phyloP scores from a whole-genome alignment of 2,888 invertebrate species.

The Serrognathus titanus region DNA sequence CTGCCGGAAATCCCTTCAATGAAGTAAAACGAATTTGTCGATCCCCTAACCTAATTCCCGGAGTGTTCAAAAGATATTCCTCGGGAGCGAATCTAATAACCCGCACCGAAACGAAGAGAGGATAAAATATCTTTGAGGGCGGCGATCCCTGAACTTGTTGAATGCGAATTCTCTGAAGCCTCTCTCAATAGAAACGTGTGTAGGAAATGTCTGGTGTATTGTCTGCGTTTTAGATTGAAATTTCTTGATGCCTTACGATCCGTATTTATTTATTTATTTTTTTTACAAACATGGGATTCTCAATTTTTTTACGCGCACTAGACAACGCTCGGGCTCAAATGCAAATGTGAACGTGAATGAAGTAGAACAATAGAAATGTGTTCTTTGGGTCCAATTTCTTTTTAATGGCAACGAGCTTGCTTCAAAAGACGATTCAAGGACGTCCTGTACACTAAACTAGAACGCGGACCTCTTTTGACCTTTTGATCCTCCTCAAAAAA shows the following conservation, averaged over 20 bases:
- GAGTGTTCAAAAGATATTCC: slow-evolving; percentile 27
- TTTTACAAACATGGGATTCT: not conserved
- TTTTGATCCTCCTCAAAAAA: no score
- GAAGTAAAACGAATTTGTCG: slow-evolving; percentile 25
- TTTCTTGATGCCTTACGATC: not conserved
- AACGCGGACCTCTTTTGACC: no score
- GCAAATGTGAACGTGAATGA: no score
- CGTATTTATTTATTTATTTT: not conserved
- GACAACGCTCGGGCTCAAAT: no score
- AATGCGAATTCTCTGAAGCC: slow-evolving; percentile 18
- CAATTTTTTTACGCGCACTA: not conserved
- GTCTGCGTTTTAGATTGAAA: not conserved
- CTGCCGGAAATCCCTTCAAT: slow-evolving; percentile 22
- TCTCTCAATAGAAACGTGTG: not conserved
- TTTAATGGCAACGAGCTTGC: no score
- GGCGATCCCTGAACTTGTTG: slow-evolving; percentile 22
- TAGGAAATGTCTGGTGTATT: not conserved
- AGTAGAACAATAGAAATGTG: no score
- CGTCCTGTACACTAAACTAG: no score
- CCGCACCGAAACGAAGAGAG: slow-evolving; percentile 20
- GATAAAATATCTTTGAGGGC: slow-evolving; percentile 26
- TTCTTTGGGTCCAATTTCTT: no score
- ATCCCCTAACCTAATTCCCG: slow-evolving; percentile 28
- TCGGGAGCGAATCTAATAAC: slow-evolving; percentile 27
- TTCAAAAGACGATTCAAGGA: no score